phyloP scores from a whole-genome alignment of 2,888 invertebrate genomes.

The Lasius platythorax region DNA sequence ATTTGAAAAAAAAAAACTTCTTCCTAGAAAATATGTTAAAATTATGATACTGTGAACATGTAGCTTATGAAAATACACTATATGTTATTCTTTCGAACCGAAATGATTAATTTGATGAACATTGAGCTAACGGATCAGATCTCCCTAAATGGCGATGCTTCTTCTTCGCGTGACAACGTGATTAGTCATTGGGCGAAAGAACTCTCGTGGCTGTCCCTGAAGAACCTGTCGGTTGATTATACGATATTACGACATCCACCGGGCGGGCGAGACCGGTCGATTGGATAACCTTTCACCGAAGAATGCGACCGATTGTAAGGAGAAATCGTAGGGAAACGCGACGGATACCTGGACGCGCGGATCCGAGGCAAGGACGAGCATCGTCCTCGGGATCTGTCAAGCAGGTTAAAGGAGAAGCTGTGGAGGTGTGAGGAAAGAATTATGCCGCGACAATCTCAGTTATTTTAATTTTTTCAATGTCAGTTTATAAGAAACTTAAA shows the following conservation, averaged over 20 bases:
- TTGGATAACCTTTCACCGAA: slow-evolving; percentile 59
- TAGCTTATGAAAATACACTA: neutral
- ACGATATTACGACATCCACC: slow-evolving; percentile 43
- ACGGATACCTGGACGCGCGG: slow-evolving; percentile 9
- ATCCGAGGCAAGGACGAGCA: slow-evolving; percentile 1
- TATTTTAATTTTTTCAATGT: neutral
- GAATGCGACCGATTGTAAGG: slow-evolving; percentile 54
- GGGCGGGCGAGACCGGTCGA: slow-evolving; percentile 13
- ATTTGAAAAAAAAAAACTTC: neutral
- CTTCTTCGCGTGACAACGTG: slow-evolving; percentile 13
- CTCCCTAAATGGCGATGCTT: slow-evolving; percentile 30
- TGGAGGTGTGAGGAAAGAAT: neutral
- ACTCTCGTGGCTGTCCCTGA: slow-evolving; percentile 10
- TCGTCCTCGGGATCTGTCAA: neutral
- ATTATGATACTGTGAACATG: neutral
- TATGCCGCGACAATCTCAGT: neutral
- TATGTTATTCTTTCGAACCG: neutral
- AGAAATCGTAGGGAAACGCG: slow-evolving; percentile 45
- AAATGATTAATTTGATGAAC: slow-evolving; percentile 24
- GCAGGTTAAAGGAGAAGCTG: neutral
- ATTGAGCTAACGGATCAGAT: neutral
- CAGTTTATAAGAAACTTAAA: slow-evolving; percentile 4
- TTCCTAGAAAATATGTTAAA: neutral
- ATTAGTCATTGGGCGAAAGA: slow-evolving; percentile 55
- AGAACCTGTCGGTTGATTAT: slow-evolving; percentile 43